Evolutionary conservation across 2,888 invertebrate genomes (phyloP), one percentile per base, ranked within the genome.

Genomic region (Willowsia nigromaculata): DNA sequence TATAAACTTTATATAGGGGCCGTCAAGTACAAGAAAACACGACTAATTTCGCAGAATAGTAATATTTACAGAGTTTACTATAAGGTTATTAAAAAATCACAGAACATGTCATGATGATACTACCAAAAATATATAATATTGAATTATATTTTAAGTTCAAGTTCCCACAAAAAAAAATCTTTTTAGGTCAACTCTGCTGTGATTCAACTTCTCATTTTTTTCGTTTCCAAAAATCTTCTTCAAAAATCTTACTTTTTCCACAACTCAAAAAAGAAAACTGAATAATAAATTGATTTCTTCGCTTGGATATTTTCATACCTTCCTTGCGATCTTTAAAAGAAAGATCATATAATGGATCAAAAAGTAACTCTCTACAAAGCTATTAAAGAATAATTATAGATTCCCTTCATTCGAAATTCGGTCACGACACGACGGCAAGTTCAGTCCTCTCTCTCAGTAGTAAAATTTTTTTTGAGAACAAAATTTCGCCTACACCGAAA

Each of bases 11-110:
- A 47, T 22, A 81, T 81, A 81, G 62, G 80, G 80, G 89, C 89
- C 89, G 80, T 85, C 89, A 89, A 89, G 89, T 89, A 89, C 89
- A 89, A 89, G 71, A 53, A 87, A 85, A 13, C 81, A 80, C 85
- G 62, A 62, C 76, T 76, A 83, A 65, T 83, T 68, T 84, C 71
- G 84, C 74, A 71, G 25, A 71, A 74, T 15, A 82, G 65, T 47
- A 82, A 71, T 71, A 71, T 71, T 30, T 33, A 53, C 33, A 83
- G 50, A 83, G 37, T 71, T 50, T 74, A 50, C 71, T 27, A 18
- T 74, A 84, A 56, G 82, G 47, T 68, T 68, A 27, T 68, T 50
- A 50, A 53, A n/a, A 59, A 71, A 65, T 27, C 68, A 50, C 50
- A 68, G 40, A 78, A 78, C 33, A 78, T 50, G 78, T 78, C 78